phyloP scores from a whole-genome alignment of 1,140 invertebrate genomes.

The Drosophila cardini region DNA sequence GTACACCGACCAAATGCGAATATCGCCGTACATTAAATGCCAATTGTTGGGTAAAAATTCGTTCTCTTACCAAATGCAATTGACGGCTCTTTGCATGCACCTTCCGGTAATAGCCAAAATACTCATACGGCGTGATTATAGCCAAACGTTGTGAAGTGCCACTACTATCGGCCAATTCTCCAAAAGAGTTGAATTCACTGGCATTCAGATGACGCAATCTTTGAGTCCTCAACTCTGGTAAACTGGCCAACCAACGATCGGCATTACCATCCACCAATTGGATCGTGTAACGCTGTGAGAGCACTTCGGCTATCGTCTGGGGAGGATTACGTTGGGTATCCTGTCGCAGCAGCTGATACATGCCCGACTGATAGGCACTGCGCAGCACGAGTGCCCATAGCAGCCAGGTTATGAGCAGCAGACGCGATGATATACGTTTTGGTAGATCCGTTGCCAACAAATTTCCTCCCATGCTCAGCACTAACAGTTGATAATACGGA shows the following conservation, averaged over 20 bases:
- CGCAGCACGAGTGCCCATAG: conserved; percentile 54
- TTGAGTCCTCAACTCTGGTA: conserved; percentile 55
- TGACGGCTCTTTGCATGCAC: conserved; percentile 62
- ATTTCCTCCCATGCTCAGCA: conserved; percentile 66
- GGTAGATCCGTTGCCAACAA: conserved; percentile 43
- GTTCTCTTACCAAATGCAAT: conserved; percentile 67
- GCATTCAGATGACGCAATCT: conserved; percentile 45
- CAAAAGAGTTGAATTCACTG: conserved; percentile 67
- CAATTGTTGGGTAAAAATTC: conserved; percentile 73
- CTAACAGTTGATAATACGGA: conserved; percentile 61
- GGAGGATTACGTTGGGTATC: conserved; percentile 70
- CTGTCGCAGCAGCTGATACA: conserved; percentile 73
- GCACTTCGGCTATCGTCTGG: conserved; percentile 68
- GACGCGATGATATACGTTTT: conserved; percentile 26
- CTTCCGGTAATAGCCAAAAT: conserved; percentile 75
- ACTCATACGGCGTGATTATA: conserved; percentile 72
- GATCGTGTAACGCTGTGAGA: conserved; percentile 59
- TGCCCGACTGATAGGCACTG: conserved; percentile 74
- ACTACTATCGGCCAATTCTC: conserved; percentile 44
- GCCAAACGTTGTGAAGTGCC: conserved; percentile 52
- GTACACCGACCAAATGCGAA: conserved; percentile 65
- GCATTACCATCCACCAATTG: conserved; percentile 58
- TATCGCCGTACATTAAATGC: conserved; percentile 70
- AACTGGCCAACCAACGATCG: conserved; percentile 57
- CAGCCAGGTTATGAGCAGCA: conserved; percentile 62